These are phyloP conservation scores for Liopterus haemorrhoidalis DNA, from an alignment of 2,888 invertebrate genomes.

Conservation along the genomic window DNA sequence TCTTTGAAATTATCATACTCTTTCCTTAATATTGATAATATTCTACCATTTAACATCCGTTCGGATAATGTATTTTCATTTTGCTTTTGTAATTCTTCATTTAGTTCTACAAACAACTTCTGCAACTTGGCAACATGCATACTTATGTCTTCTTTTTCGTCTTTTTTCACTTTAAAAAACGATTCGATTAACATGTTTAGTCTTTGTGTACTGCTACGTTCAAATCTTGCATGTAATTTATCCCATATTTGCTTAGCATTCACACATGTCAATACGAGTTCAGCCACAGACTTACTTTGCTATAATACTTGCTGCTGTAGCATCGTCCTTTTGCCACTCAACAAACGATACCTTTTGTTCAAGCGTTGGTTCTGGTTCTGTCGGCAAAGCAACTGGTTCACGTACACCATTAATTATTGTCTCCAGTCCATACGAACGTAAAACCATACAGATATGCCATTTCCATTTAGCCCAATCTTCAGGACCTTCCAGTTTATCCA, in stretches of 20 bases:
- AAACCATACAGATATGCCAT: slow-evolving; percentile 4
- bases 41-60: slow-evolving; percentile 11
- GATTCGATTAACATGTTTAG: slow-evolving; percentile 8
- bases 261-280: slow-evolving; percentile 15
- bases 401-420: slow-evolving; percentile 2
- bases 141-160: slow-evolving; percentile 13
- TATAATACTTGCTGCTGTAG: slow-evolving; percentile 10
- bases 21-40: slow-evolving; percentile 12
- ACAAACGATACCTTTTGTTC: too few species aligned
- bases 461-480: slow-evolving; percentile 7
- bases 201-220: slow-evolving; percentile 8
- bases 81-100: slow-evolving; percentile 14
- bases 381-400: neutral
- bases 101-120: slow-evolving; percentile 15
- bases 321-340: slow-evolving; percentile 12
- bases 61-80: slow-evolving; percentile 12
- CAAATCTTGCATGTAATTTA: slow-evolving; percentile 5
- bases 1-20: slow-evolving; percentile 13
- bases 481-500: slow-evolving; percentile 9
- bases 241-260: slow-evolving; percentile 5
- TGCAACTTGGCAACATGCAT: slow-evolving; percentile 12
- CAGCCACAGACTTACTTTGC: slow-evolving; percentile 11
- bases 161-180: slow-evolving; percentile 4
- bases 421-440: slow-evolving; percentile 4
- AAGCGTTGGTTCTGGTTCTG: too few species aligned